Base-by-base conservation (phyloP, 1,140 invertebrate genomes). In the Leptonema lineaticorne region DNA sequence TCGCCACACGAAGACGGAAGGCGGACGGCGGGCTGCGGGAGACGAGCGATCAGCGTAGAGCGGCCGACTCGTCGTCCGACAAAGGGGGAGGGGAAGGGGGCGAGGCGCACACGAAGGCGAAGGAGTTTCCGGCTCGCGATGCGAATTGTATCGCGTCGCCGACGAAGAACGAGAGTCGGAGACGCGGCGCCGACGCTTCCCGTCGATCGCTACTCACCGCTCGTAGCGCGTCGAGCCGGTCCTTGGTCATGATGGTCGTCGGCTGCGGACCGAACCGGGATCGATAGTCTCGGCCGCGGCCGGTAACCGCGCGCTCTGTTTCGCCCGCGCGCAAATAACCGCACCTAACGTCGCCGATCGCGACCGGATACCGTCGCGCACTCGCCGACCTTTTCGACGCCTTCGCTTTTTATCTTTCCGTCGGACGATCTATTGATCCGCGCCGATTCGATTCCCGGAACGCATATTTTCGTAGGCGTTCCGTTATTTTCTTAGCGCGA, bases 221-320 rank as follows among this genome's bases (percentile, higher is more conserved):
- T 87, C 94, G 92, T 75, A 96, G 87, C 80, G 94, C 94, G 85
- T 93, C 92, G 88, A 97, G 92, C 89, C 94, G 94, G 88, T 97
- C 94, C 89, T 96, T 97, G 82, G 94, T 96, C 95, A 97, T 97
- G 20, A 18, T 11, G 24, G 37, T 18, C 63, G 45, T 18, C 33
- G 46, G 46, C 18, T 9, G 18, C 46, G 46, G 46, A 14, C 50
- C 22, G 50, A 24, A 7, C 2, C 50, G 50, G 20, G 59, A 16
- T 41, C 20, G 33, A 27, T n/a, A 26, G 14, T 6, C 16, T n/a
- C 59, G 41, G 22, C 9, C 0, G 14, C 22, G 16, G 0, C 11
- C 33, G 33, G 18, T 4, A n/a, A 14, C 22, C 59, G 59, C 41
- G 18, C 24, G 2, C 11, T 28, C 57, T 26, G 27, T 16, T 14